Evolutionary conservation across 1,140 invertebrate genomes (phyloP).

Genomic region (Notospermus geniculatus): DNA sequence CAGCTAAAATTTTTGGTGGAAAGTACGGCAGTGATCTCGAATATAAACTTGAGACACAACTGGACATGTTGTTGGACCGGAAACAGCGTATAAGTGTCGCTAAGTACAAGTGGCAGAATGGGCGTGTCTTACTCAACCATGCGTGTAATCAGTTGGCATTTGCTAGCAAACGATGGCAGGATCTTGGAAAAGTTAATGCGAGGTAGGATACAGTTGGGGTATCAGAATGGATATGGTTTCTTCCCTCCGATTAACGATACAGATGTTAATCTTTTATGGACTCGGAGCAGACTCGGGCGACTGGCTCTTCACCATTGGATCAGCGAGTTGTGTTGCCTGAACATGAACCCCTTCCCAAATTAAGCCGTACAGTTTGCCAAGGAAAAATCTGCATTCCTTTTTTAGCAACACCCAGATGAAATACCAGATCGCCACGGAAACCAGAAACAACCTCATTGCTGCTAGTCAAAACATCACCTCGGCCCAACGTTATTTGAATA

Average conservation of each 20-base stretch:
- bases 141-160: conserved; percentile 58
- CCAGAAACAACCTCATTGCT: conserved; percentile 63
- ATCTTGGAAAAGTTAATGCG: conserved; percentile 48
- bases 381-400: no score
- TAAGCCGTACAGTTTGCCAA: no score
- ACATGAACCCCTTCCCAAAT: no score
- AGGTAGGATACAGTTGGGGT: conserved; percentile 43
- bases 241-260: no score
- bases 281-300: no score
- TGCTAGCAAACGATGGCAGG: conserved; percentile 58
- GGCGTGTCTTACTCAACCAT: conserved; percentile 58
- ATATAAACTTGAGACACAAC: conserved; percentile 60
- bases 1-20: conserved; percentile 60
- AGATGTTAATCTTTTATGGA: no score
- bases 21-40: conserved; percentile 60
- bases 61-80: conserved; percentile 60
- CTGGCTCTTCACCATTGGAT: no score
- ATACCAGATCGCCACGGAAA: conserved; percentile 60
- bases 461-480: conserved; percentile 62
- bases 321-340: no score
- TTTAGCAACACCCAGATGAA: conserved; percentile 45
- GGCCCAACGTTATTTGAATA: conserved; percentile 61
- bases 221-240: no score
- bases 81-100: conserved; percentile 60
- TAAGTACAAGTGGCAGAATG: conserved; percentile 62